Conservation (phyloP, 2,888 invertebrate genomes). For the Siphlonurus alternatus region DNA sequence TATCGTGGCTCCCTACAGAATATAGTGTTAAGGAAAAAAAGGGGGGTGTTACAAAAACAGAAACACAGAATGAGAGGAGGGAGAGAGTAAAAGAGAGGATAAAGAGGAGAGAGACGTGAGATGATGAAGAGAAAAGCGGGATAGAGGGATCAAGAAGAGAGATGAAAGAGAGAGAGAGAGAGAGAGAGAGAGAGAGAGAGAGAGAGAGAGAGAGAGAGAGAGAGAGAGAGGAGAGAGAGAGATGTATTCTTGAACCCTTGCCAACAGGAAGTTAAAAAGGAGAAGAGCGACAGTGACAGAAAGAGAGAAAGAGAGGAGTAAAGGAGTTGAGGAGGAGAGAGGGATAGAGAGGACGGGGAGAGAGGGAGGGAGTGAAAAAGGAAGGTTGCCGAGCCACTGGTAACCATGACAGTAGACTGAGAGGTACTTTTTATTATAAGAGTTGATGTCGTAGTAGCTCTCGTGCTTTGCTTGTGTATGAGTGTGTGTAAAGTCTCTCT, state of each 20-base stretch:
- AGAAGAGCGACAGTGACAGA: not conserved
- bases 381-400: no score
- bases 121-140: not conserved
- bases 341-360: not conserved
- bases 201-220: not conserved
- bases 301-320: not conserved
- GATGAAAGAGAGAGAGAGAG: not conserved
- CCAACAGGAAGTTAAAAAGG: not conserved
- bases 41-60: not conserved
- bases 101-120: not conserved
- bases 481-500: no score
- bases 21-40: no score
- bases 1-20: no score
- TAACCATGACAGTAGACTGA: no score
- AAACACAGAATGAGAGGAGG: not conserved
- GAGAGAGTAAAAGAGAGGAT: not conserved
- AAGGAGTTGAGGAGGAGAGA: not conserved
- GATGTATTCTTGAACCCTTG: not conserved
- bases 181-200: not conserved
- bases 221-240: not conserved
- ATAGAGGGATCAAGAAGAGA: not conserved
- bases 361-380: not conserved
- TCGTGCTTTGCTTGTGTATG: no score
- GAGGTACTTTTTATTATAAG: no score
- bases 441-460: no score